A percentile compares a stretch with the other conserved stretches of the same genome.
Evolutionary conservation across 2,113 vertebrate species (phyloP).

Genomic region (Melanerpes aurifrons): DNA sequence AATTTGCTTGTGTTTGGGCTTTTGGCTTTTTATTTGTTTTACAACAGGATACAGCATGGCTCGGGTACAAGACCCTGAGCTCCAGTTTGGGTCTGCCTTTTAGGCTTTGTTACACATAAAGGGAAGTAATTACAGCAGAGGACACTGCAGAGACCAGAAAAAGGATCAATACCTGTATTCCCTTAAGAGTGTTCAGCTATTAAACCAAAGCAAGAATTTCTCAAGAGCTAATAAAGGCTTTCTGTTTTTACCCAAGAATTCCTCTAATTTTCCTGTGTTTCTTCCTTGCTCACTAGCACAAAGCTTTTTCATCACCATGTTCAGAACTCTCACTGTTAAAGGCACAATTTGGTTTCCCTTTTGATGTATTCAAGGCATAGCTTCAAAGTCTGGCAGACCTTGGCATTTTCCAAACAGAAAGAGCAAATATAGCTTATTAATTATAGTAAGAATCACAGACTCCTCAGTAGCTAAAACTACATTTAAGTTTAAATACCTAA

Average conservation of each 20-base stretch:
- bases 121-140: conserved; percentile 46
- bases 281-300: background rate
- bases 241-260: background rate
- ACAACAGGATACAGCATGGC: background rate
- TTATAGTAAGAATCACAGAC: background rate
- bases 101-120: conserved; percentile 19
- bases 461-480: background rate
- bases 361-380: background rate
- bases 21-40: background rate
- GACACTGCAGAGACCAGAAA: conserved; percentile 30
- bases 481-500: background rate
- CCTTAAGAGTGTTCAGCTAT: conserved; percentile 3
- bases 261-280: conserved; percentile 30
- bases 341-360: conserved; percentile 3
- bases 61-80: background rate
- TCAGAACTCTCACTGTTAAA: background rate
- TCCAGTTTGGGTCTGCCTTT: conserved; percentile 37
- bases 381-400: background rate
- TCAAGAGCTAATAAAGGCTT: background rate
- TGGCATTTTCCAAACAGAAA: background rate
- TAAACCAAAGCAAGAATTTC: conserved; percentile 32
- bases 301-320: background rate
- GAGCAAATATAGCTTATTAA: background rate
- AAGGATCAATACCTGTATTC: background rate
- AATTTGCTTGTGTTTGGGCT: background rate